phyloP scores from a whole-genome alignment of 1,140 invertebrate species.

The Diorhabda carinulata region DNA sequence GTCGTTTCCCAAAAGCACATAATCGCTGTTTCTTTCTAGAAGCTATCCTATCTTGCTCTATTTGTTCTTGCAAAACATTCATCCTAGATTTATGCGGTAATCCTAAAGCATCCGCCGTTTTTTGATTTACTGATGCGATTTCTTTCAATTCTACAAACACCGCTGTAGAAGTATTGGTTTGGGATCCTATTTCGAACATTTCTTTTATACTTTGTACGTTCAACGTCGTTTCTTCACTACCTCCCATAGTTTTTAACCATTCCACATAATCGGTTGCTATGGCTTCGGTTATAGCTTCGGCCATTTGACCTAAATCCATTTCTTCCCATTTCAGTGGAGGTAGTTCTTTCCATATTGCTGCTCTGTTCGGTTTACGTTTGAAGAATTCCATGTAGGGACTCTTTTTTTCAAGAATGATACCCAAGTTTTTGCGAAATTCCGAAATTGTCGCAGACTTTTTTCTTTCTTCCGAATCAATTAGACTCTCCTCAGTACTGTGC shows the following conservation, averaged over 20 bases:
- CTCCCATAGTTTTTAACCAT: constrained; percentile 54
- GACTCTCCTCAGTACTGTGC: not conserved
- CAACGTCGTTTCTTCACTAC: constrained; percentile 43
- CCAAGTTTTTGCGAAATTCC: not conserved
- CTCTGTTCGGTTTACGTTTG: constrained; percentile 30
- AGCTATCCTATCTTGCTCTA: constrained; percentile 50
- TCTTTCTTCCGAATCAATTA: not conserved
- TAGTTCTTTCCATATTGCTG: constrained; percentile 35
- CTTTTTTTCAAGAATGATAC: not conserved
- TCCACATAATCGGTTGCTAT: constrained; percentile 57
- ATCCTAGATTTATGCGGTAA: constrained; percentile 38
- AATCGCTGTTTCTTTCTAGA: constrained; percentile 47
- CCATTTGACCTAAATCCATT: constrained; percentile 49
- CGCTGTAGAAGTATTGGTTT: constrained; percentile 52
- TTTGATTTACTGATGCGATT: constrained; percentile 49
- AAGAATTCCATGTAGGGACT: constrained; percentile 41
- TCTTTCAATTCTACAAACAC: constrained; percentile 49
- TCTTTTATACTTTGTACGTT: constrained; percentile 50
- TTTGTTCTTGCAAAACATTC: constrained; percentile 46
- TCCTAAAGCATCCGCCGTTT: constrained; percentile 46
- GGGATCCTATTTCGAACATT: constrained; percentile 59
- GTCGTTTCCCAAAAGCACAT: constrained; percentile 50
- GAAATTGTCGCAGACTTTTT: not conserved
- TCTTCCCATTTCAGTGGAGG: constrained; percentile 34
- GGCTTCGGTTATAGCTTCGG: constrained; percentile 52